Evolutionary conservation across 2,113 vertebrate species (phyloP).

Genomic region (Chauna torquata): DNA sequence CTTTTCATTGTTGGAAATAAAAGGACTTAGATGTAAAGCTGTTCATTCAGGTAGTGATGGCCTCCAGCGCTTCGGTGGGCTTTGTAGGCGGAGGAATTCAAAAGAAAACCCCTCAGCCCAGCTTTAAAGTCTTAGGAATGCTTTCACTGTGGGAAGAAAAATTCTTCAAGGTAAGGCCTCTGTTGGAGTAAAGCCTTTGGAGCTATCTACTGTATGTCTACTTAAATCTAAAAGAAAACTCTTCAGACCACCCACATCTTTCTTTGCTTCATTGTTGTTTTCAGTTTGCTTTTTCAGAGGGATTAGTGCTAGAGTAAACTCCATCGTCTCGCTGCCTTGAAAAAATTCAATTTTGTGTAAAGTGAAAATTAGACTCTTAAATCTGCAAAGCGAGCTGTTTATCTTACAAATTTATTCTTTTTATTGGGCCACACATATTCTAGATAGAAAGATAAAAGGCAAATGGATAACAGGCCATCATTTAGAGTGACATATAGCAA

Average conservation of each 20-base stretch:
- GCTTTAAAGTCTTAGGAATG: slow-evolving; percentile 53
- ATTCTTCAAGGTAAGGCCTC: slow-evolving; percentile 53
- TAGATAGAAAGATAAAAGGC: slow-evolving; percentile 78
- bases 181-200: slow-evolving; percentile 38
- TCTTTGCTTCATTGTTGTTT: slow-evolving; percentile 67
- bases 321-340: slow-evolving; percentile 67
- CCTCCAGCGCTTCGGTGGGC: not conserved
- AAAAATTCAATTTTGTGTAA: slow-evolving; percentile 73
- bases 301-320: slow-evolving; percentile 80
- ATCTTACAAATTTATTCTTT: slow-evolving; percentile 84
- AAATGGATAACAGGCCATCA: slow-evolving; percentile 69
- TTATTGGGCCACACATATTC: slow-evolving; percentile 82
- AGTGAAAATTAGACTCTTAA: slow-evolving; percentile 83
- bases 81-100: slow-evolving; percentile 34
- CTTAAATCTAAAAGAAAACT: slow-evolving; percentile 68
- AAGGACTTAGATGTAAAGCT: not conserved
- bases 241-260: slow-evolving; percentile 80
- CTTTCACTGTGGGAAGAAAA: slow-evolving; percentile 59
- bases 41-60: slow-evolving; percentile 39
- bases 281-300: slow-evolving; percentile 79
- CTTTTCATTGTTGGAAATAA: slow-evolving; percentile 36
- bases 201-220: slow-evolving; percentile 62
- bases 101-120: slow-evolving; percentile 24
- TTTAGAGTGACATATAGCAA: slow-evolving; percentile 66
- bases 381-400: slow-evolving; percentile 81